Evolutionary conservation across 2,797 vertebrate genomes (phyloP).

Genomic region (Eurystomus glaucurus): DNA sequence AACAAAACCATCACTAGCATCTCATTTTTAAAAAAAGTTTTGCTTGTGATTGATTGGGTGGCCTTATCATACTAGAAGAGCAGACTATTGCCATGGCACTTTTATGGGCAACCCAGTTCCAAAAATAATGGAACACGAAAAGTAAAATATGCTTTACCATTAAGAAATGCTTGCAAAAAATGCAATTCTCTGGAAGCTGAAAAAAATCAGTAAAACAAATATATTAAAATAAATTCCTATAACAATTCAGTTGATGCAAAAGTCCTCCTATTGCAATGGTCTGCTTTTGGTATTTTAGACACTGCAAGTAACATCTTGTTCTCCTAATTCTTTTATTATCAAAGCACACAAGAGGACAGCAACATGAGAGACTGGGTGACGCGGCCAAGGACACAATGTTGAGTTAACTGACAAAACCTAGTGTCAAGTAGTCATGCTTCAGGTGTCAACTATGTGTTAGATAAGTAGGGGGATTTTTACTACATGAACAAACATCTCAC

Average conservation of each 20-base stretch:
- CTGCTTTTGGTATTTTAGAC: neutral
- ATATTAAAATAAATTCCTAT: neutral
- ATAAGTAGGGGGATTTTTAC: neutral
- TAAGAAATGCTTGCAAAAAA: neutral
- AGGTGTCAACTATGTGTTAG: neutral
- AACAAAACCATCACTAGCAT: neutral
- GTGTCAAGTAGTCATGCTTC: neutral
- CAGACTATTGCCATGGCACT: neutral
- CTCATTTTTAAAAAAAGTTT: neutral
- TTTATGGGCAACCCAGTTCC: neutral
- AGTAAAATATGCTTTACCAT: neutral
- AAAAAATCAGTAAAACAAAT: neutral
- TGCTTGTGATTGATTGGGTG: neutral
- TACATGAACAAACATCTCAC: neutral
- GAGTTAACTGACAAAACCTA: neutral
- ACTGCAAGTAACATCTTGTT: neutral
- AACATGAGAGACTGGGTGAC: neutral
- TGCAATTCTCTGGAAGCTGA: neutral
- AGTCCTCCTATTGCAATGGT: neutral
- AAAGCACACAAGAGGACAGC: neutral
- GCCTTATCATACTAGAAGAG: neutral
- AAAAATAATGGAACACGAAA: neutral
- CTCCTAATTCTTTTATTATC: neutral
- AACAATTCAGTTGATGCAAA: neutral
- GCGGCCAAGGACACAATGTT: slow-evolving; percentile 15